These are phyloP conservation scores for Erebia aethiops DNA, from an alignment of 2,888 invertebrate genomes.

Conservation along the genomic window DNA sequence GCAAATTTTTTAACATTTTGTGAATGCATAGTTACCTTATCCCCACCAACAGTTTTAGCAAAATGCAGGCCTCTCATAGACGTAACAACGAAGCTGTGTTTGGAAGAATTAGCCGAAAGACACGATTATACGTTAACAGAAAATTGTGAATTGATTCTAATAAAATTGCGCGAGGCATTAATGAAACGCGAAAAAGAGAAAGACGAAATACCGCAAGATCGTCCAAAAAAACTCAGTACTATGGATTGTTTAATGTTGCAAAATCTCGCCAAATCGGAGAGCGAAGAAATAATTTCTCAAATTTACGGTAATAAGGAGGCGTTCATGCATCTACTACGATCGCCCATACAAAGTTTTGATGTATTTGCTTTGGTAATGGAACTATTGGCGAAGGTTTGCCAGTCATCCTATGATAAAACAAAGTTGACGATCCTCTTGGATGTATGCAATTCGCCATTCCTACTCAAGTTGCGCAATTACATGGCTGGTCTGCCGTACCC, in stretches of 20 bases:
- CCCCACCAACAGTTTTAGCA: constrained; percentile 60
- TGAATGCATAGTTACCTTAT: constrained; percentile 61
- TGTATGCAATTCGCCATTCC: constrained; percentile 63
- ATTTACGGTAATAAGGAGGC: constrained; percentile 56
- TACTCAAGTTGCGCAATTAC: constrained; percentile 56
- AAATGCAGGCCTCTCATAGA: constrained; percentile 65
- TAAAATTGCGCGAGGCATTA: constrained; percentile 52
- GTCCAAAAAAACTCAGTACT: neutral
- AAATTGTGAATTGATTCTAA: constrained; percentile 48
- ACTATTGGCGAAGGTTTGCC: constrained; percentile 64
- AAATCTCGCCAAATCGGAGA: constrained; percentile 57
- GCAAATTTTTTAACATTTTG: constrained; percentile 58
- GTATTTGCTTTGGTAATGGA: constrained; percentile 62
- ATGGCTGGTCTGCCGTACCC: constrained; percentile 63
- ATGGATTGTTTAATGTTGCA: constrained; percentile 58
- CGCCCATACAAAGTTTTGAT: constrained; percentile 57
- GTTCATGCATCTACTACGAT: constrained; percentile 59
- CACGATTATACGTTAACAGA: constrained; percentile 54
- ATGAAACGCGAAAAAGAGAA: constrained; percentile 49
- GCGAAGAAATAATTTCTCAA: constrained; percentile 58
- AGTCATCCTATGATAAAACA: constrained; percentile 59
- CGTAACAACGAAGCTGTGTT: constrained; percentile 52
- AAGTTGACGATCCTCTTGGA: constrained; percentile 61
- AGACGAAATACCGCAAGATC: constrained; percentile 7
- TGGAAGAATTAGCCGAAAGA: constrained; percentile 54